Percentiles rank a stretch among this genome's conserved stretches.
These are phyloP conservation scores for Cyprinodon diabolis DNA, from an alignment of 2,797 vertebrate species.

Conservation along the genomic window DNA sequence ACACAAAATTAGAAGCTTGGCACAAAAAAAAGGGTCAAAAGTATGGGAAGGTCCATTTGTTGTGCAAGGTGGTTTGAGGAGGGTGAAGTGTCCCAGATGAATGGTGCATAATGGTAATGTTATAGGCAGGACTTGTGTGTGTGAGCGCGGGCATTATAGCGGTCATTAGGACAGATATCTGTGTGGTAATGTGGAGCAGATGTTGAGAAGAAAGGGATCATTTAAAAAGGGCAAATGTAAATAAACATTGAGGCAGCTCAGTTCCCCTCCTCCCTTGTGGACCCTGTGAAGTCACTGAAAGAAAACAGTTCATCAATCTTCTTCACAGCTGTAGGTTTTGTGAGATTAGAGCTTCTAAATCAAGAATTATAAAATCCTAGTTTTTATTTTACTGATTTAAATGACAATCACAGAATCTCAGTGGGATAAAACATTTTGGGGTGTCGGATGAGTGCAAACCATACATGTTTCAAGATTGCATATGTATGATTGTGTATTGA, in stretches of 20 bases:
- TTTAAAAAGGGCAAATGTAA: slow-evolving; percentile 86
- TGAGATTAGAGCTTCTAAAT: slow-evolving; percentile 57
- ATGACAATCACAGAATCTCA: not conserved
- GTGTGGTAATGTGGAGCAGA: slow-evolving; percentile 83
- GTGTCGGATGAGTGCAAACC: not conserved
- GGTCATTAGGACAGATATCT: slow-evolving; percentile 82
- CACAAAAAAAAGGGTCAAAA: slow-evolving; percentile 75
- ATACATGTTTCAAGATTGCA: not conserved
- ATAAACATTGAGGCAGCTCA: slow-evolving; percentile 80
- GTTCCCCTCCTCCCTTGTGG: slow-evolving; percentile 68
- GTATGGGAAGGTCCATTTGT: slow-evolving; percentile 67
- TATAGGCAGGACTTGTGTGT: slow-evolving; percentile 48
- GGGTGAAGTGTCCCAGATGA: slow-evolving; percentile 71
- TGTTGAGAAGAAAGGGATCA: slow-evolving; percentile 83
- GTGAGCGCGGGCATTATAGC: slow-evolving; percentile 68
- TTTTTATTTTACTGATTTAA: not conserved
- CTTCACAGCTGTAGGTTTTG: slow-evolving; percentile 74
- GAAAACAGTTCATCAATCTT: slow-evolving; percentile 86
- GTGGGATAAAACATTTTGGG: slow-evolving; percentile 3
- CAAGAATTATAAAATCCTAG: not conserved
- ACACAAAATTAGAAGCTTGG: slow-evolving; percentile 75
- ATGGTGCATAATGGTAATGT: slow-evolving; percentile 60
- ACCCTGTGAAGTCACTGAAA: slow-evolving; percentile 79
- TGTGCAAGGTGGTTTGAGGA: slow-evolving; percentile 71
- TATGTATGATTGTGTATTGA: slow-evolving; percentile 14